These are phyloP conservation scores for Corydoras sp. DNA, from an alignment of 2,113 vertebrate genomes.

Conservation along the genomic window DNA sequence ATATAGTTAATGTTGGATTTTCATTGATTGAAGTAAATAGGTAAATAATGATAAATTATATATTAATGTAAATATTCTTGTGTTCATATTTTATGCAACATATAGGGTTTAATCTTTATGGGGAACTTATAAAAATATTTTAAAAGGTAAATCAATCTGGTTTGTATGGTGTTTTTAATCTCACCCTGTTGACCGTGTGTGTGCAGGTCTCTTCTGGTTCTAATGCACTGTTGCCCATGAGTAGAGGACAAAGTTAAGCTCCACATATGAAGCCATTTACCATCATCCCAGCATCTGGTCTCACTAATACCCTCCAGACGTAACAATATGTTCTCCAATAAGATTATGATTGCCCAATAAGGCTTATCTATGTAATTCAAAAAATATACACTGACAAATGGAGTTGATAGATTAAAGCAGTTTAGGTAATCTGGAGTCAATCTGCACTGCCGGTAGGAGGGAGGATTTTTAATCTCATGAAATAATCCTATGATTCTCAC, in stretches of 20 bases:
- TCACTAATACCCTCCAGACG: conserved; percentile 49
- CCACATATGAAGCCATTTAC: conserved; percentile 33
- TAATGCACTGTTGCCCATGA: conserved; percentile 3
- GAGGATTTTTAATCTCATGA: conserved; percentile 63
- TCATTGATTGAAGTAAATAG: not conserved
- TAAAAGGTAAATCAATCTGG: not conserved
- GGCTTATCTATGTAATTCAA: conserved; percentile 62
- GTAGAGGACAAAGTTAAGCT: conserved; percentile 10
- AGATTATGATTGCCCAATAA: conserved; percentile 64
- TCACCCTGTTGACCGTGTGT: conserved; percentile 8
- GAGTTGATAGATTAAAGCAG: conserved; percentile 62
- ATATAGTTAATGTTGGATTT: too few relatives aligned
- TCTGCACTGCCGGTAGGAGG: conserved; percentile 31
- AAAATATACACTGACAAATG: conserved; percentile 64
- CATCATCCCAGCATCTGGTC: conserved; percentile 58
- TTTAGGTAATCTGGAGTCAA: conserved; percentile 59
- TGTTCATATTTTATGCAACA: not conserved
- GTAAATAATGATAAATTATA: not conserved
- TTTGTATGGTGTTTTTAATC: not conserved
- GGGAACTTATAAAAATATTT: too few relatives aligned
- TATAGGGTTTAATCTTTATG: not conserved
- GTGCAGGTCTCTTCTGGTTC: conserved; percentile 21
- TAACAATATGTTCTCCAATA: conserved; percentile 70
- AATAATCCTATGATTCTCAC: conserved; percentile 70
- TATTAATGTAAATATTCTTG: not conserved